Evolutionary conservation across 2,113 vertebrate species (phyloP), one percentile per base, ranked within the genome.

Genomic region (Corydoras maculifer): DNA sequence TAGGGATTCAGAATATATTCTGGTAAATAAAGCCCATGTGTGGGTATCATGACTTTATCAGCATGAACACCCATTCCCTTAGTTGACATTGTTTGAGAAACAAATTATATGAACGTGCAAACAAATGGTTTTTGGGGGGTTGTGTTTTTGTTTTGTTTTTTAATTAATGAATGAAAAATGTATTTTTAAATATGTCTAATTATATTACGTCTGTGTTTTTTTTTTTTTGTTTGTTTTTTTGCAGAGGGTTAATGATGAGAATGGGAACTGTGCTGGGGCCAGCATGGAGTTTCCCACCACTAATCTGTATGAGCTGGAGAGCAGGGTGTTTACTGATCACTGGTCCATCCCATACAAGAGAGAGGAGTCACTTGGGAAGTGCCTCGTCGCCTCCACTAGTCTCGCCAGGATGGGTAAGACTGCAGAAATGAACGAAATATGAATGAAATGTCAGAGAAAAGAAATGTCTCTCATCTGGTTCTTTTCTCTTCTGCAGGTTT

Each of bases 331-430:
- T 76, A 99, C 97, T 30, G 97, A 99, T 82, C 97, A 99, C 79
- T 99, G 97, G 97, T 99, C 97, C 72, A 99, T 99, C 78, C 97
- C 97, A 3, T 99, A 99, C 79, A 99, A 98, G 84, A 84, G 96
- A 58, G 95, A 99, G 62, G 97, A 99, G 80, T 98, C 97, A 5
- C 84, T 99, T 72, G 97, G 97, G 83, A 98, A 97, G 86, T 99
- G 97, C 86, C 92, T 99, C 0, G 90, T 98, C 62, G 96, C 96
- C 3, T 94, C 96, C 79, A 94, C 96, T 72, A 94, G 93, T 87
- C 88, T 99, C 10, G 96, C 96, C 62, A 92, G 93, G 73, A 88
- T 94, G 4, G 94, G 96, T 98, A 86, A 93, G 93, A 2, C 2
- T 55, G 48, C 43, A 62, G 18, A 25, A 25, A 25, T 1, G 18